Percentiles rank a stretch among this genome's conserved stretches.
These are phyloP conservation scores for Drosophila eohydei DNA, from an alignment of 2,888 invertebrate species.

Conservation along the genomic window DNA sequence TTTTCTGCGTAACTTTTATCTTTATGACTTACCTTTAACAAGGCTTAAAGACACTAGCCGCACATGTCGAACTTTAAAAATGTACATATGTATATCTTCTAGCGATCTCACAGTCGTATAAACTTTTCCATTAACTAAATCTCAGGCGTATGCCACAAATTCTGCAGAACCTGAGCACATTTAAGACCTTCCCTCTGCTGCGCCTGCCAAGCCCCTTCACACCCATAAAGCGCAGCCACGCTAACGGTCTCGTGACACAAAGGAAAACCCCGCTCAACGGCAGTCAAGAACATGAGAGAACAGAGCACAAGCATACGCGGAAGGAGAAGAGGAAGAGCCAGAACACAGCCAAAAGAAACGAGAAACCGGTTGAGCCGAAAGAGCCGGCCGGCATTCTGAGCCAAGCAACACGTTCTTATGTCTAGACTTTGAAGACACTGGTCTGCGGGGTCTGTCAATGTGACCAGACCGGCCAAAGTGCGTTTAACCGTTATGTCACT, in stretches of 20 bases:
- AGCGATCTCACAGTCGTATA: conserved; percentile 61
- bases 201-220: neutral
- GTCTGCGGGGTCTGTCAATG: conserved; percentile 30
- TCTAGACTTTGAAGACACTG: conserved; percentile 43
- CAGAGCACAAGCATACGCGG: conserved; percentile 12
- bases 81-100: conserved; percentile 37
- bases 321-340: conserved; percentile 40
- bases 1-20: neutral
- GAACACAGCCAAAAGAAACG: conserved; percentile 42
- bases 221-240: neutral
- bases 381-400: conserved; percentile 73
- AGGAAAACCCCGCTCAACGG: conserved; percentile 22
- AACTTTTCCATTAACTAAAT: conserved; percentile 54
- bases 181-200: conserved; percentile 33
- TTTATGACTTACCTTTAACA: neutral
- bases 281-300: conserved; percentile 51
- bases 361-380: conserved; percentile 67
- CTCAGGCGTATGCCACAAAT: conserved; percentile 51
- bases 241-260: conserved; percentile 65
- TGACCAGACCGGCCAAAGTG: conserved; percentile 53
- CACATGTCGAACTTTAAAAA: neutral
- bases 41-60: conserved; percentile 1
- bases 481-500: conserved; percentile 73
- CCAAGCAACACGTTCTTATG: conserved; percentile 47
- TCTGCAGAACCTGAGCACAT: conserved; percentile 64